These are phyloP conservation scores for Grallaria varia DNA, from an alignment of 2,113 vertebrate genomes.

Conservation along the genomic window DNA sequence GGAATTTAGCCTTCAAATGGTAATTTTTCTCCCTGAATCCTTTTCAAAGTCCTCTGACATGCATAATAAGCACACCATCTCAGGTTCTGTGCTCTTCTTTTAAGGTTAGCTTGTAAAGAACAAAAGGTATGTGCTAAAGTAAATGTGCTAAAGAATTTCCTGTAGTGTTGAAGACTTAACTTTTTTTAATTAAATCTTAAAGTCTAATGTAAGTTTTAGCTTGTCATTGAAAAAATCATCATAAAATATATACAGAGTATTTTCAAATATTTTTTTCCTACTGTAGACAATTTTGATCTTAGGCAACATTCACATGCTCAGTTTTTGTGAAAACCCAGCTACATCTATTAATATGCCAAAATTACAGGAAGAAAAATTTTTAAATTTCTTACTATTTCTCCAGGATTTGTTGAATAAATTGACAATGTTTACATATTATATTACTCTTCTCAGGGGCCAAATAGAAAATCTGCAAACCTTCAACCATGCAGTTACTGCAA, in stretches of 20 bases:
- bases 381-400: not conserved
- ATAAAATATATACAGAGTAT: not conserved
- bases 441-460: not conserved
- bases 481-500: not conserved
- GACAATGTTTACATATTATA: not conserved
- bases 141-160: not conserved
- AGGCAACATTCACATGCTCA: not conserved
- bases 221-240: not conserved
- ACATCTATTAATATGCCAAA: not conserved
- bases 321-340: not conserved
- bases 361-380: not conserved
- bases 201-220: not conserved
- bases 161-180: not conserved
- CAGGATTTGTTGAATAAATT: not conserved
- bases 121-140: not conserved
- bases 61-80: not conserved
- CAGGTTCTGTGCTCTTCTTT: not conserved
- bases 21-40: not conserved
- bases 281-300: not conserved
- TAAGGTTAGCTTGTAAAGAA: not conserved
- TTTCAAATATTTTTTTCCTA: not conserved
- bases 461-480: not conserved
- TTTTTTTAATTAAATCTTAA: not conserved
- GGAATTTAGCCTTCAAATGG: not conserved
- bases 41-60: not conserved